phyloP scores from a whole-genome alignment of 2,888 invertebrate genomes.

The Willowsia nigromaculata region DNA sequence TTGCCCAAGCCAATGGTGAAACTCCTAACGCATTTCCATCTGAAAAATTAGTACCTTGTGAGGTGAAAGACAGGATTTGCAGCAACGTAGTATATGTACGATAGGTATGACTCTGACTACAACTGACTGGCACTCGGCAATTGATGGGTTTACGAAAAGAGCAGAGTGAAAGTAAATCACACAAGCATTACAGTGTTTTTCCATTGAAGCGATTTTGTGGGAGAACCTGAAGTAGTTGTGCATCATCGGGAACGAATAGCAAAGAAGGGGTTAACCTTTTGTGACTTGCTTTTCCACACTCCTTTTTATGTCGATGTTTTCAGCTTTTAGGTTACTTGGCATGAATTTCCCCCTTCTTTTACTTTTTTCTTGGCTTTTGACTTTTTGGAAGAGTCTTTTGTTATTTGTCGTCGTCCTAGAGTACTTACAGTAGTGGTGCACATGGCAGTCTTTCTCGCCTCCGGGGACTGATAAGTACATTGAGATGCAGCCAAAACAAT shows the following conservation, averaged over 20 bases:
- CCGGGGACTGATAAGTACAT: constrained; percentile 45
- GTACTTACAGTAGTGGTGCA: background rate
- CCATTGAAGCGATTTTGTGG: background rate
- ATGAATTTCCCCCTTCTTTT: background rate
- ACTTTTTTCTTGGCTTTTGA: background rate
- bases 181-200: background rate
- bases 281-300: background rate
- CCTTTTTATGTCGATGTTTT: background rate
- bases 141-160: no score
- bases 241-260: constrained; percentile 10
- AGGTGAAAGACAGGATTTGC: no score
- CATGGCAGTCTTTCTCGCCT: background rate
- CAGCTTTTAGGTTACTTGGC: background rate
- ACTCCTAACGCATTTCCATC: no score
- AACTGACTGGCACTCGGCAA: no score
- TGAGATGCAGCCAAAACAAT: constrained; percentile 40
- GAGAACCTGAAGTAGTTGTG: background rate
- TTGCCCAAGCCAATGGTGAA: no score
- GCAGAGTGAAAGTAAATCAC: background rate
- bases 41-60: no score
- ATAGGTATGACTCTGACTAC: no score
- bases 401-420: background rate
- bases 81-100: no score
- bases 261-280: constrained; percentile 31
- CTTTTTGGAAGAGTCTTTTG: background rate